Base-by-base conservation (phyloP, 2,888 invertebrate genomes). In the Limnephilus marmoratus region DNA sequence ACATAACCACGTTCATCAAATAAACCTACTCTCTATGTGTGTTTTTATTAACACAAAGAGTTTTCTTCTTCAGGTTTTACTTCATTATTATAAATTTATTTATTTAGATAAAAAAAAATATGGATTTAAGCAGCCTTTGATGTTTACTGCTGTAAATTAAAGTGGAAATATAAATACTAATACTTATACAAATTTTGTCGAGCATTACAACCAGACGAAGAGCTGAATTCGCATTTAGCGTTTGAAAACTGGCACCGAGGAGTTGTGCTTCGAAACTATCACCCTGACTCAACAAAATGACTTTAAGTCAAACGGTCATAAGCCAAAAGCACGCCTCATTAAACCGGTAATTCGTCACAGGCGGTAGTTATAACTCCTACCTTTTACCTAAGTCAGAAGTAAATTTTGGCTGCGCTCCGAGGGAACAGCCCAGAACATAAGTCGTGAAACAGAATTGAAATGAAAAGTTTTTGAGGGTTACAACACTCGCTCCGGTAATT, bases 381-480 rank as follows among this genome's bases (percentile, higher is more conserved):
- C 87, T 87, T 68, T 87, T 87, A 87, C 31, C 18, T 34, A 87
- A 87, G 34, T 68, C 68, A 37, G 83, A 83, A 83, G 41, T 87
- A 29, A n/a, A 15, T 34, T 85, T 87, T 49, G 15, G 34, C 4
- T 18, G 31, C 68, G 53, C 45, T 24, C 31, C 13, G 87, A 41
- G 49, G n/a, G 68, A 68, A 87, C 31, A 45, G 53, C 53, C 29
- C 68, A 15, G 87, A 53, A 29, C 87, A 87, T 90, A 90, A 90
- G 81, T 85, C 80, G 37, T 90, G 31, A 31, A 90, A 85, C 90
- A 83, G 83, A 90, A 90, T 90, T 90, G 90, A 90, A 90, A 90
- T 90, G 83, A 80, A 90, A 90, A 53, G 15, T 85, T 90, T 29
- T 41, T 49, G 81, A 53, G 41, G 53, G 68, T 68, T 85, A 68